Base-by-base conservation (phyloP, 2,113 vertebrate species). In the Sorex araneus region DNA sequence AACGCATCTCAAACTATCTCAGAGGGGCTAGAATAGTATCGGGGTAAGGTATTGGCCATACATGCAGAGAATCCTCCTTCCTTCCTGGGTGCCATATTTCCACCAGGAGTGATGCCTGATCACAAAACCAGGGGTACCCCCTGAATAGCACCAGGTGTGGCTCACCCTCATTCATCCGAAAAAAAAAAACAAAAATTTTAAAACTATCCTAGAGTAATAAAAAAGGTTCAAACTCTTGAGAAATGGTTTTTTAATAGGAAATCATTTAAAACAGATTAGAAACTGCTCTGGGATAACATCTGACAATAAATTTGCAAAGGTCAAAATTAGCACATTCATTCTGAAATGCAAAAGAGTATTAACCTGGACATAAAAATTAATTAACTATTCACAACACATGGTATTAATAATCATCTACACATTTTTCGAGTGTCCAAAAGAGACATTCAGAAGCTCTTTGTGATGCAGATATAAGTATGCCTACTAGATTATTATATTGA, bases 291-390 rank as follows among this genome's bases (percentile, higher is more conserved):
- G 13, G 18, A 36, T 86, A 19, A 13, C 32, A 82, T 75, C 77
- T 36, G 50, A 88, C 23, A 67, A 60, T 60, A 12, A 34, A 90
- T 54, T 87, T 92, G 40, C 47, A 93, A 89, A 91, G 63, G n/a
- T 89, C 73, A 92, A 71, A 87, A 92, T 91, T 77, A 71, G 89
- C 34, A 87, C 3, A 3, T 78, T 87, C 75, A 71, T 81, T 92
- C 15, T 76, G 32, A 94, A 90, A 91, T 91, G 32, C 27, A 91
- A 91, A 83, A n/a, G 50, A 73, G 3, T 54, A 78, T 71, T 80
- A 84, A 54, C 2, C 6, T 91, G 45, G 69, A 75, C 4, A 86
- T 63, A 85, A 78, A 90, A 91, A 76, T 84, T 32, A 87, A 92
- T 71, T n/a, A 76, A 63, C 15, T 82, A 66, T 64, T 78, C 6